phyloP scores from a whole-genome alignment of 2,888 invertebrate species.

The Ornithoptera alexandrae region DNA sequence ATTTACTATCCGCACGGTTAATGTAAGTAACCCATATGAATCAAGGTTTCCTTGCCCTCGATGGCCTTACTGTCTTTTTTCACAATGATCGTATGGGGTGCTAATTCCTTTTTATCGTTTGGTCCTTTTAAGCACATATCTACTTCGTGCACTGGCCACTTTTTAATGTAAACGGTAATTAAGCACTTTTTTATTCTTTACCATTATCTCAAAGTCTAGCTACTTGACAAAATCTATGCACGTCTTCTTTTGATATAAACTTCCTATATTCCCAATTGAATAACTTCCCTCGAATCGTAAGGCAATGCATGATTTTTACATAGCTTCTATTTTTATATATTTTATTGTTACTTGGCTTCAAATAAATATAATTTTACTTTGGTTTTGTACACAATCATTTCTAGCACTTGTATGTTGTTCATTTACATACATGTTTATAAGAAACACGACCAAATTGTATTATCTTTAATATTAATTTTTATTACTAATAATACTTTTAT shows the following conservation, averaged over 20 bases:
- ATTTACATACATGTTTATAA: constrained; percentile 44
- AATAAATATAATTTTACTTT: constrained; percentile 22
- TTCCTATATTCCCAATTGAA: constrained; percentile 7
- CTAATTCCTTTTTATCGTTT: constrained; percentile 42
- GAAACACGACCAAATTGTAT: constrained; percentile 78
- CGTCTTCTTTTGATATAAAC: constrained; percentile 19
- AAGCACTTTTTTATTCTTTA: constrained; percentile 18
- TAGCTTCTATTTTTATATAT: constrained; percentile 20
- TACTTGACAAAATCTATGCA: constrained; percentile 22
- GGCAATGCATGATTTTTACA: constrained; percentile 20
- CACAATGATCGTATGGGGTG: constrained; percentile 56
- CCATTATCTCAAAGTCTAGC: constrained; percentile 19
- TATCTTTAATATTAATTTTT: constrained; percentile 28
- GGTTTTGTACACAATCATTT: constrained; percentile 19
- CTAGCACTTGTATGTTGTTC: constrained; percentile 31
- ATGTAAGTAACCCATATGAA: constrained; percentile 63
- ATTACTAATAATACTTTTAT: background rate
- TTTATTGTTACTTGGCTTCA: constrained; percentile 19
- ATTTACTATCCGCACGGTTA: constrained; percentile 54
- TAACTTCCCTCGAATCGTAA: constrained; percentile 7
- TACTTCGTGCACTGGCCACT: constrained; percentile 42
- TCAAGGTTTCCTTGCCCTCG: constrained; percentile 45
- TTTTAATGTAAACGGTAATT: constrained; percentile 30
- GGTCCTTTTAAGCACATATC: constrained; percentile 42
- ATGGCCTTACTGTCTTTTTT: constrained; percentile 28